phyloP scores from a whole-genome alignment of 2,888 invertebrate species.

The Dryobota labecula region DNA sequence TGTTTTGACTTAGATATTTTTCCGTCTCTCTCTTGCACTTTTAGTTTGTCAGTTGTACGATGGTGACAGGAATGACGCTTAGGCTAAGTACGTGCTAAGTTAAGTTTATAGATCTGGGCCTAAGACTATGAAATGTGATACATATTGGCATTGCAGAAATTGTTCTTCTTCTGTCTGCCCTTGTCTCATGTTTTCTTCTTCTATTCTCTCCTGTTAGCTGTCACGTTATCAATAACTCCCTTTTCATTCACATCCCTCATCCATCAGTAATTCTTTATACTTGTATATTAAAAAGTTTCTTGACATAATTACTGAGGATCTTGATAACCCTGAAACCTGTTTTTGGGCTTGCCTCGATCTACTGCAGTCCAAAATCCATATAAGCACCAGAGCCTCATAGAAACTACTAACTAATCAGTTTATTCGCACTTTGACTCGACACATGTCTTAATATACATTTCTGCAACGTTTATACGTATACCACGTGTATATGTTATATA shows the following conservation, averaged over 20 bases:
- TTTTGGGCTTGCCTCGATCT: not conserved
- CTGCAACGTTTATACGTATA: too few species aligned
- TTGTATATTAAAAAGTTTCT: not conserved
- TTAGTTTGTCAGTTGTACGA: not conserved
- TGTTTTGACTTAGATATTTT: not conserved
- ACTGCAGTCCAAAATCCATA: not conserved
- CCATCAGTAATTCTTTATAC: not conserved
- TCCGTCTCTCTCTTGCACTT: not conserved
- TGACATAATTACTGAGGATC: not conserved
- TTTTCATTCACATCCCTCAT: not conserved
- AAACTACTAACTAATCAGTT: too few species aligned
- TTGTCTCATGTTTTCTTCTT: not conserved
- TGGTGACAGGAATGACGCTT: not conserved
- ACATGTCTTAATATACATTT: too few species aligned
- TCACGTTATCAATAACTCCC: not conserved
- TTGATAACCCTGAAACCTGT: not conserved
- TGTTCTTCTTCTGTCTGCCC: not conserved
- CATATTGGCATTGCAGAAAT: not conserved
- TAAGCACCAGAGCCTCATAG: not conserved
- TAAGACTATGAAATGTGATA: not conserved
- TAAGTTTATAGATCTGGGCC: not conserved
- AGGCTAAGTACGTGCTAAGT: not conserved
- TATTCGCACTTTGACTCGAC: too few species aligned
- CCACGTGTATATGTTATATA: too few species aligned
- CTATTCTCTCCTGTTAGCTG: not conserved